Conservation (phyloP, 2,113 vertebrate species). For the Salminus brasiliensis region DNA sequence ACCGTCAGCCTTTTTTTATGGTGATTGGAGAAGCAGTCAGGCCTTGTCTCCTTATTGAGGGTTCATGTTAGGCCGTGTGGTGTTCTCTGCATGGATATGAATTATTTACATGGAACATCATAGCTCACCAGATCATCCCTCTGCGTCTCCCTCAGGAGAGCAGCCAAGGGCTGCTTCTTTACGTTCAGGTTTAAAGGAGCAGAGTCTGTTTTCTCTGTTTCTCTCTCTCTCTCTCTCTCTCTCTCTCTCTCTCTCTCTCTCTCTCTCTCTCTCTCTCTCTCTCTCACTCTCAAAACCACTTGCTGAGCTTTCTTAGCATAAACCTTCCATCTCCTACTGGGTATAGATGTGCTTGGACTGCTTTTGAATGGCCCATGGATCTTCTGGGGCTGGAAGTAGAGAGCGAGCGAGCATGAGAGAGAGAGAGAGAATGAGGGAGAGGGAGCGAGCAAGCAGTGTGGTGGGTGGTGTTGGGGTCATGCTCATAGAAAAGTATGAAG, state of each 20-base stretch:
- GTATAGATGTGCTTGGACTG: background rate
- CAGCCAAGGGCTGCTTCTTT: conserved; percentile 32
- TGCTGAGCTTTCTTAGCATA: conserved; percentile 11
- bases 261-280: conserved; percentile 1
- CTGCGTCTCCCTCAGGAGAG: conserved; percentile 36
- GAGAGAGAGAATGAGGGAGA: background rate
- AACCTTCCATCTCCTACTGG: background rate
- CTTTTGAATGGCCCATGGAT: background rate
- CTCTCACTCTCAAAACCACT: background rate
- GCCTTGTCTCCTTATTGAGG: background rate
- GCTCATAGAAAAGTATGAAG: conserved; percentile 2
- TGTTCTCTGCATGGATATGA: conserved; percentile 43
- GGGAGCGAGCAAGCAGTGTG: background rate
- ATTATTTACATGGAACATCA: conserved; percentile 55
- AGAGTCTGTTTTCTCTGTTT: conserved; percentile 17
- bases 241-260: background rate
- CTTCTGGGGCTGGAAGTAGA: background rate
- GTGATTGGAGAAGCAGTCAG: conserved; percentile 12
- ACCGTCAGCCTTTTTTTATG: conserved; percentile 11
- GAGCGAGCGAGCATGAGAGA: background rate
- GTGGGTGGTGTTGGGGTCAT: background rate
- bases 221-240: background rate
- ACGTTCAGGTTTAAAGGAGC: conserved; percentile 29
- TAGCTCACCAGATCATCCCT: conserved; percentile 47
- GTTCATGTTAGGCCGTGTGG: conserved; percentile 35